Evolutionary conservation across 2,888 invertebrate genomes (phyloP), one percentile per base, ranked within the genome.

Genomic region (Morpho helenor): DNA sequence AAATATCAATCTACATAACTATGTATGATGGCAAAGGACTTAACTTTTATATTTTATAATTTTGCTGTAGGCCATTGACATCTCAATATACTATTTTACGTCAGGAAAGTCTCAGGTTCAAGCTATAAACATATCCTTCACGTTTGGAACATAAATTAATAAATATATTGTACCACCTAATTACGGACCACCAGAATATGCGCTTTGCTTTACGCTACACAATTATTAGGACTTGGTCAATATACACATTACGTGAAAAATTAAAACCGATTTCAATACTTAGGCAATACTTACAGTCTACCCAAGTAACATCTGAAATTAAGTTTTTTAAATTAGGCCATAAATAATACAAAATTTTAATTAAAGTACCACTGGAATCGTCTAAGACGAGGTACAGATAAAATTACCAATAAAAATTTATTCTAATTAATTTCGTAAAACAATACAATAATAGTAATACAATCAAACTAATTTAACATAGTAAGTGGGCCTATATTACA

Each of bases 191-290:
- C 46, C 9, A 2, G 22, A 46, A 44, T 46, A 8, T 40, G 52
- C 45, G 52, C 22, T 41, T n/a, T n/a, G 41, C 53, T 41, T 69
- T 74, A 76, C 73, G 79, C 78, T 77, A 77, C 75, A 75, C 74
- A 72, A 73, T 58, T 54, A 77, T 76, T 71, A 75, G 76, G 73
- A 77, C 79, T 85, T 84, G 85, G 84, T 86, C 84, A 79, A 76
- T 57, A 55, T 54, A 57, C 53, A 54, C 41, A 46, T 54, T 55
- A 59, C 46, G 40, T 45, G 40, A 46, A 41, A 47, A 57, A 45
- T 16, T 54, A 56, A 55, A 58, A 56, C 46, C 47, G 44, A 47
- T 49, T 52, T 56, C 56, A 56, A 71, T 69, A 72, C 68, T 71
- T 65, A 68, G 77, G 73, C 75, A 74, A 74, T 72, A 76, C 74